Conservation (phyloP, 2,797 vertebrate genomes). For the Euthynnus affinis region DNA sequence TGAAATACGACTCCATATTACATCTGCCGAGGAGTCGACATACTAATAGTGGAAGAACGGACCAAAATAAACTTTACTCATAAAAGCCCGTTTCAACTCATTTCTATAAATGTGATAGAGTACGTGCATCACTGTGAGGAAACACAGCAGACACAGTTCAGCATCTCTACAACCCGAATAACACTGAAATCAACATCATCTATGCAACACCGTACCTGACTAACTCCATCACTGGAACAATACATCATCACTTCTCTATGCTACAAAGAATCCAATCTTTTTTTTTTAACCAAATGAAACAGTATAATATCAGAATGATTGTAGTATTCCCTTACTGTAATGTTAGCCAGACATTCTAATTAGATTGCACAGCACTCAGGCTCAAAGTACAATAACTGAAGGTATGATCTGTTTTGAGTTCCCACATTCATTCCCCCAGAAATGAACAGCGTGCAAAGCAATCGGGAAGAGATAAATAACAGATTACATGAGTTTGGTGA, state of each 20-base stretch:
- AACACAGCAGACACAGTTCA: neutral
- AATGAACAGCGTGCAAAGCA: conserved; percentile 16
- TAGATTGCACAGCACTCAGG: conserved; percentile 43
- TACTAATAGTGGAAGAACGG: neutral
- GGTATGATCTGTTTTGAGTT: conserved; percentile 26
- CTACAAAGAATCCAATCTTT: neutral
- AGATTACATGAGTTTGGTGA: conserved; percentile 20
- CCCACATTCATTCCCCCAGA: conserved; percentile 20
- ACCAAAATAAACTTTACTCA: neutral
- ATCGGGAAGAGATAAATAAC: conserved; percentile 29
- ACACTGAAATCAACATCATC: conserved; percentile 8
- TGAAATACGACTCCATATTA: neutral
- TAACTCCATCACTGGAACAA: conserved; percentile 23
- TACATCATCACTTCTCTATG: neutral
- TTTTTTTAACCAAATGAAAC: conserved; percentile 9
- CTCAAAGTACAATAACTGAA: conserved; percentile 38
- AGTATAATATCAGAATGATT: conserved; percentile 5
- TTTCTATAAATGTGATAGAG: neutral
- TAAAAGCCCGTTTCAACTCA: neutral
- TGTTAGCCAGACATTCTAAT: conserved; percentile 43
- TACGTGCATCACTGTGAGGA: neutral
- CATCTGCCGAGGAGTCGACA: neutral
- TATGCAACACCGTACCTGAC: conserved; percentile 17
- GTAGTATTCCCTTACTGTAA: conserved; percentile 25
- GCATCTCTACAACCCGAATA: neutral